Evolutionary conservation across 2,888 invertebrate genomes (phyloP), one percentile per base, ranked within the genome.

Genomic region (Drosophila subsilvestris): DNA sequence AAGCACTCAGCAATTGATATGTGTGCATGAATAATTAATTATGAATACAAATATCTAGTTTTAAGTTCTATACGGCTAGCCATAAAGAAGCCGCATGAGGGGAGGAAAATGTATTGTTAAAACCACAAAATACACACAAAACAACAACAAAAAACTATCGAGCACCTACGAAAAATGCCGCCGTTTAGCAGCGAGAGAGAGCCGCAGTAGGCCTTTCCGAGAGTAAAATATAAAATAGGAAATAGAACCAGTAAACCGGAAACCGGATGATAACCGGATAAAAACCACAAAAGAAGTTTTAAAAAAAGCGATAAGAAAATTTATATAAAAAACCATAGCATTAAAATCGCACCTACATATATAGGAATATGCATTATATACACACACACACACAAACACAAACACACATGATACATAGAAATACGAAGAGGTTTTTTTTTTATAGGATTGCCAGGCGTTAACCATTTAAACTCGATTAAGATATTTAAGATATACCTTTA

Each of bases 111-210:
- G 43, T 48, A 56, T 37, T 56, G 20, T 44, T 51, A 47, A 29
- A 43, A 43, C 37, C 37, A 49, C 20, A 71, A 50, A 56, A 71
- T 22, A 37, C 60, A 37, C 10, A 45, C 12, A 32, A 14, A 29
- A 45, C 8, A 44, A 18, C 45, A 20, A 17, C 6, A 43, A 18
- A 43, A 37, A 57, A 57, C 43, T 44, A 54, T 63, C 17, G 55
- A 27, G 63, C 69, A 70, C 73, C 44, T 55, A 72, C 72, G 75
- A 72, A 72, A 66, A 70, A 60, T 56, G 75, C 72, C 75, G 72
- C 75, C 75, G 72, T 72, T 68, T 67, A 72, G 55, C 54, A 22
- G 63, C 42, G 45, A 50, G 58, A 58, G 63, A 44, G 58, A 44
- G 63, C 43, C 43, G 18, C 29, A 63, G 42, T n/a, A 44, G 55